Conservation (phyloP, 2,797 vertebrate species). For the Glossophaga mutica region DNA sequence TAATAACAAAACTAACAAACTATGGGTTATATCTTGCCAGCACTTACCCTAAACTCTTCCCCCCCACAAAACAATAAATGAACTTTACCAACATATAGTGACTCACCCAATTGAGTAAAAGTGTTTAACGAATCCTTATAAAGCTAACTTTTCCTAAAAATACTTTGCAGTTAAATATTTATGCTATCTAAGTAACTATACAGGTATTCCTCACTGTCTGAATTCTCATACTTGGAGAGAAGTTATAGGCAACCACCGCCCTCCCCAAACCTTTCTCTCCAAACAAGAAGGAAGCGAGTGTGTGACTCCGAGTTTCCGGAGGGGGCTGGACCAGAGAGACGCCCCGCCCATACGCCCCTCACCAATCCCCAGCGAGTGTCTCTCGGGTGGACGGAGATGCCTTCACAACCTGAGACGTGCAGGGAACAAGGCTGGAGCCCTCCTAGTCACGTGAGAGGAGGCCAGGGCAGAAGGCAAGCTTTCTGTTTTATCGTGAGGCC, state of each 20-base stretch:
- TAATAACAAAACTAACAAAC: background rate
- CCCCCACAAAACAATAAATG: background rate
- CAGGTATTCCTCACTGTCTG: background rate
- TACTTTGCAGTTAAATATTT: background rate
- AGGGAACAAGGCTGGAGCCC: background rate
- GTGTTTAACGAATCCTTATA: background rate
- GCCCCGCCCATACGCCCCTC: fast-evolving
- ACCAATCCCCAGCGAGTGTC: background rate
- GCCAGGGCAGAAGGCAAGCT: background rate
- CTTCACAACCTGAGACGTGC: background rate
- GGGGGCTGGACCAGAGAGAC: background rate
- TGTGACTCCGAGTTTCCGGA: background rate
- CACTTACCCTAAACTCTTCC: background rate
- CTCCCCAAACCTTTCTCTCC: background rate
- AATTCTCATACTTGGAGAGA: background rate
- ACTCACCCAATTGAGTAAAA: background rate
- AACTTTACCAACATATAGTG: background rate
- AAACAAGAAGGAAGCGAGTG: background rate
- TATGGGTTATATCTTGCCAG: background rate
- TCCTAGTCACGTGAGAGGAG: background rate
- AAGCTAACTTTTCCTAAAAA: background rate
- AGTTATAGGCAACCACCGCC: background rate
- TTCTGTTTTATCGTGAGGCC: background rate
- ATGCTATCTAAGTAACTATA: background rate
- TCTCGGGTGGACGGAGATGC: background rate